phyloP scores from a whole-genome alignment of 2,797 vertebrate species.

The Phalanger gymnotis region DNA sequence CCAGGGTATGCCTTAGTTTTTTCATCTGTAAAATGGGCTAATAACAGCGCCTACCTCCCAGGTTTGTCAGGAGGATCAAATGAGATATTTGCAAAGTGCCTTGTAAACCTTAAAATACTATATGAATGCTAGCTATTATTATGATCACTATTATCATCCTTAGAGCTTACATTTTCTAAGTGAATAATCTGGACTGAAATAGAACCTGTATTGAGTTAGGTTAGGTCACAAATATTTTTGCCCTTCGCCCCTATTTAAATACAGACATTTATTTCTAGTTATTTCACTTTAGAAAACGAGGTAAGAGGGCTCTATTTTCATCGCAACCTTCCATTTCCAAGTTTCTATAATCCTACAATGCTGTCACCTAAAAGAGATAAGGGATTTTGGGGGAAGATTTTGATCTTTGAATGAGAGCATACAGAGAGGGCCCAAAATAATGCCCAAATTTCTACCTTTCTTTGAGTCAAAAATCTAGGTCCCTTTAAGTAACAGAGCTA shows the following conservation, averaged over 20 bases:
- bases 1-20: no score
- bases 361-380: not conserved
- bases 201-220: not conserved
- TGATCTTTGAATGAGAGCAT: not conserved
- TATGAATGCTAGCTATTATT: no score
- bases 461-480: constrained; percentile 2
- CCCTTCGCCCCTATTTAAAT: not conserved
- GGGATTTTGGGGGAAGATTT: not conserved
- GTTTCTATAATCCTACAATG: not conserved
- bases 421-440: not conserved
- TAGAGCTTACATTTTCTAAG: no score
- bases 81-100: no score
- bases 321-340: not conserved
- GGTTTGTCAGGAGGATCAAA: no score
- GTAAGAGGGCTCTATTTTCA: not conserved
- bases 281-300: not conserved
- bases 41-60: no score
- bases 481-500: constrained; percentile 25
- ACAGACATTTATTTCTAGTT: not conserved
- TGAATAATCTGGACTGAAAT: no score
- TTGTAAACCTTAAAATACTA: no score
- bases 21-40: no score
- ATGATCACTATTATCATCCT: no score
- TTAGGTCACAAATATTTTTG: not conserved
- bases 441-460: constrained; percentile 27